Evolutionary conservation across 1,140 invertebrate genomes (phyloP).

Genomic region (Achroia grisella): DNA sequence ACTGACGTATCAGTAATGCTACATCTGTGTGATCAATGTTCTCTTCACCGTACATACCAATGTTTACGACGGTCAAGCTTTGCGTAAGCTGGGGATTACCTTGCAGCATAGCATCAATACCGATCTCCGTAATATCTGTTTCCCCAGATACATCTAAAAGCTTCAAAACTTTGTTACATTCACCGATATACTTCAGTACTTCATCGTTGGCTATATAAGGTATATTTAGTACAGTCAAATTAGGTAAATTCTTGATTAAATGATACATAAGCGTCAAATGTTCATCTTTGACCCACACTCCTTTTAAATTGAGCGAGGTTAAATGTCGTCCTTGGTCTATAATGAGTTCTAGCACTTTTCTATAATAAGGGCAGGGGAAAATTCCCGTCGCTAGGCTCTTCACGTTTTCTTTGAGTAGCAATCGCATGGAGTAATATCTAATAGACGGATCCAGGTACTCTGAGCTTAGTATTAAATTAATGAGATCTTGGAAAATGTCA

Average conservation of each 20-base stretch:
- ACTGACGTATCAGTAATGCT: constrained; percentile 74
- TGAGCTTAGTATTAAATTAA: constrained; percentile 76
- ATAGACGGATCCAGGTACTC: constrained; percentile 78
- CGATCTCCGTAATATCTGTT: constrained; percentile 77
- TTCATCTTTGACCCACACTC: constrained; percentile 81
- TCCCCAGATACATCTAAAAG: constrained; percentile 79
- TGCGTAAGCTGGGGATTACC: constrained; percentile 67
- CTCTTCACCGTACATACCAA: constrained; percentile 79
- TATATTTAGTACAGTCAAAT: constrained; percentile 76
- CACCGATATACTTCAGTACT: constrained; percentile 75
- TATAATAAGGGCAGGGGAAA: constrained; percentile 79
- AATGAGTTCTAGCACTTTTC: constrained; percentile 77
- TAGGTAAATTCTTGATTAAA: constrained; percentile 72
- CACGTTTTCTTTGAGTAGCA: constrained; percentile 77
- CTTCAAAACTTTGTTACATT: constrained; percentile 73
- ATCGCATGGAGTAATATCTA: constrained; percentile 76
- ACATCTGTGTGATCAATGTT: constrained; percentile 77
- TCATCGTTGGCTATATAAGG: constrained; percentile 81
- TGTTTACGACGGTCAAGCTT: constrained; percentile 75
- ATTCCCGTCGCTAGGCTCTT: constrained; percentile 77
- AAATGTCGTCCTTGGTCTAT: constrained; percentile 75
- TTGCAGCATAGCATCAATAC: constrained; percentile 72
- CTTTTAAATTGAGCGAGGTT: constrained; percentile 78
- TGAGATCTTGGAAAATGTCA: constrained; percentile 78
- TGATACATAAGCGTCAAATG: constrained; percentile 76